phyloP scores from a whole-genome alignment of 1,140 invertebrate species.

The Popillia japonica region DNA sequence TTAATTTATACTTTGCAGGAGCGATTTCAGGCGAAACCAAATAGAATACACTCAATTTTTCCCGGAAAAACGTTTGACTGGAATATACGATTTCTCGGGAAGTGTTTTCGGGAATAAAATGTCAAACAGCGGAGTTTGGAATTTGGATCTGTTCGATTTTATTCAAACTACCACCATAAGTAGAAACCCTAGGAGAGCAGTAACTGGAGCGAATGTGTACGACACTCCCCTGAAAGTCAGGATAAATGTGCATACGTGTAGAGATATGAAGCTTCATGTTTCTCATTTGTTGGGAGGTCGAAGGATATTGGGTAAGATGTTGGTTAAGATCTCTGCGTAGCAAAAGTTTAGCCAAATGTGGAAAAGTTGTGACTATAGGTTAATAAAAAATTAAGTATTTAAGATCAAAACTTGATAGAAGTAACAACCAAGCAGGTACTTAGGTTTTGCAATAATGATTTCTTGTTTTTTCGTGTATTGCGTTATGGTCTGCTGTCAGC shows the following conservation, averaged over 20 bases:
- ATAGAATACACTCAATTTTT: conserved; percentile 82
- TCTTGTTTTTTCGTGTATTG: too few relatives aligned
- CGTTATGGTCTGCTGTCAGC: too few relatives aligned
- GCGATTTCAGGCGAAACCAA: conserved; percentile 68
- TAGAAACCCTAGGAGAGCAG: conserved; percentile 61
- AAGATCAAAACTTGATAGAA: too few relatives aligned
- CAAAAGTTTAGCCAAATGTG: too few relatives aligned
- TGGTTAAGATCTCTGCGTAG: too few relatives aligned
- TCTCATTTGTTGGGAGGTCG: conserved; percentile 73
- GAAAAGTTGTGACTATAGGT: too few relatives aligned
- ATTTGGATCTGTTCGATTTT: conserved; percentile 77
- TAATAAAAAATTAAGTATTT: too few relatives aligned
- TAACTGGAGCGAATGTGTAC: conserved; percentile 55
- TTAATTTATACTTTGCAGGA: conserved; percentile 64
- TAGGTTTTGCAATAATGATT: too few relatives aligned
- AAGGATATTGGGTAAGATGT: conserved; percentile 67
- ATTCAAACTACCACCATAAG: conserved; percentile 78
- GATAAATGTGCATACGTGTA: conserved; percentile 76
- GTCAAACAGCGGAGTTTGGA: conserved; percentile 73
- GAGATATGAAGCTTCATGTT: conserved; percentile 79
- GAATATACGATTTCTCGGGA: conserved; percentile 73
- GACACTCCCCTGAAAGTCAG: conserved; percentile 68
- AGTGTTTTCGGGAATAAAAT: conserved; percentile 68
- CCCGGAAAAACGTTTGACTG: conserved; percentile 77
- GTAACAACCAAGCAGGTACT: too few relatives aligned